Evolutionary conservation across 2,888 invertebrate genomes (phyloP).

Genomic region (Paralinhomoeus sp.): DNA sequence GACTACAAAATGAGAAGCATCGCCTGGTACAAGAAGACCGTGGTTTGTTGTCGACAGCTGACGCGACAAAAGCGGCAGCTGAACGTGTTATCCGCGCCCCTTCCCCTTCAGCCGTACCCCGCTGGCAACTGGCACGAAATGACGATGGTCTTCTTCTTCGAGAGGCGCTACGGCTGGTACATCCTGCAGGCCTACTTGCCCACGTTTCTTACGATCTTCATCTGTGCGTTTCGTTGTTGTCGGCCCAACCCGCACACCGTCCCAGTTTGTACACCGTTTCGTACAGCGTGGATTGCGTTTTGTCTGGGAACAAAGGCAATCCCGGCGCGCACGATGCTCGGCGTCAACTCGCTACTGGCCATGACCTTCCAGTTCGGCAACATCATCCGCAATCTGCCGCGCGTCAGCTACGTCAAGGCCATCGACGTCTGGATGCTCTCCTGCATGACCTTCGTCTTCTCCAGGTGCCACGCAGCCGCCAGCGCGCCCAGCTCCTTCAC

Average conservation of each 20-base stretch:
- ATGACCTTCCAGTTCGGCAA: constrained; percentile 7
- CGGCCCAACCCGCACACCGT: neutral
- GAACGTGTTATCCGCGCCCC: neutral
- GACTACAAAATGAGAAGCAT: constrained; percentile 11
- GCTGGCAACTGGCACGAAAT: constrained; percentile 23
- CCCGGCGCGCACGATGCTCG: constrained; percentile 7
- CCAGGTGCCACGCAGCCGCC: too few relatives aligned
- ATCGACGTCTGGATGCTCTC: constrained; percentile 8
- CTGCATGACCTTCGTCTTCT: constrained; percentile 8
- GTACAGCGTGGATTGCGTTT: constrained; percentile 5
- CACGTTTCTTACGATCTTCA: constrained; percentile 24
- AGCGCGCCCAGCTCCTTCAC: too few relatives aligned
- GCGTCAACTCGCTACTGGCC: constrained; percentile 6
- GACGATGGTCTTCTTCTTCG: constrained; percentile 19
- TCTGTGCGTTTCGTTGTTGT: constrained; percentile 5
- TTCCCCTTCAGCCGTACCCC: constrained; percentile 14
- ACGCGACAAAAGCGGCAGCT: too few relatives aligned
- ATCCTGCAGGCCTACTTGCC: constrained; percentile 24
- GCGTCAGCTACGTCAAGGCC: constrained; percentile 5
- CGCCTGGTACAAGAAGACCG: neutral
- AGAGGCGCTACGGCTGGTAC: constrained; percentile 23
- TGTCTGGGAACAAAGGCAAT: constrained; percentile 5
- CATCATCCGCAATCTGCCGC: constrained; percentile 5
- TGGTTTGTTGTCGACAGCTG: neutral
- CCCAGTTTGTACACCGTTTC: neutral